Percentiles rank a stretch among this genome's conserved stretches.
phyloP scores from a whole-genome alignment of 2,888 invertebrate genomes.

The Leptogaster cylindrica region DNA sequence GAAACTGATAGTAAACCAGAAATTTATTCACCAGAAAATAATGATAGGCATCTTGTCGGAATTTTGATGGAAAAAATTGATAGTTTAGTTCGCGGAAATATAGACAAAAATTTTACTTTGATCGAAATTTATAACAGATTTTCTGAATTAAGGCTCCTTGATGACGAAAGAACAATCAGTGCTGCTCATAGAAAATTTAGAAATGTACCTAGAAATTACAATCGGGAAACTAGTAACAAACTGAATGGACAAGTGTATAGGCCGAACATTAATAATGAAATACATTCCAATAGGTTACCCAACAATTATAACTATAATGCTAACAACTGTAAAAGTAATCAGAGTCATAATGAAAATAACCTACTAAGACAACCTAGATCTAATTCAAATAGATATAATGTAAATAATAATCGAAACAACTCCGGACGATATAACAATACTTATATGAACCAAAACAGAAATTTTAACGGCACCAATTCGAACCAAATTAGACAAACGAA shows the following conservation, averaged over 20 bases:
- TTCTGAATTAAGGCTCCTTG: not conserved
- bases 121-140: conserved; percentile 15
- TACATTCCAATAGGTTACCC: not conserved
- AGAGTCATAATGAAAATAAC: too few relatives aligned
- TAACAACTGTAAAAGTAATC: too few relatives aligned
- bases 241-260: not conserved
- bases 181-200: not conserved
- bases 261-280: not conserved
- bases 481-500: too few relatives aligned
- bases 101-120: not conserved
- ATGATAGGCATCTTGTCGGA: conserved; percentile 18
- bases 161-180: not conserved
- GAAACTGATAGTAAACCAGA: not conserved
- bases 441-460: too few relatives aligned
- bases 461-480: too few relatives aligned
- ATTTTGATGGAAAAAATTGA: conserved; percentile 6
- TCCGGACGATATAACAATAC: too few relatives aligned
- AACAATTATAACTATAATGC: not conserved
- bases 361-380: too few relatives aligned
- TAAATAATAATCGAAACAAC: too few relatives aligned
- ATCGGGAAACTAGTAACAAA: not conserved
- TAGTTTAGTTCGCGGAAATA: not conserved
- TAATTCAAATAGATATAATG: too few relatives aligned
- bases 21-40: conserved; percentile 14
- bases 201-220: not conserved